Evolutionary conservation across 1,140 invertebrate genomes (phyloP), one percentile per base, ranked within the genome.

Genomic region (Antheraea mylitta): DNA sequence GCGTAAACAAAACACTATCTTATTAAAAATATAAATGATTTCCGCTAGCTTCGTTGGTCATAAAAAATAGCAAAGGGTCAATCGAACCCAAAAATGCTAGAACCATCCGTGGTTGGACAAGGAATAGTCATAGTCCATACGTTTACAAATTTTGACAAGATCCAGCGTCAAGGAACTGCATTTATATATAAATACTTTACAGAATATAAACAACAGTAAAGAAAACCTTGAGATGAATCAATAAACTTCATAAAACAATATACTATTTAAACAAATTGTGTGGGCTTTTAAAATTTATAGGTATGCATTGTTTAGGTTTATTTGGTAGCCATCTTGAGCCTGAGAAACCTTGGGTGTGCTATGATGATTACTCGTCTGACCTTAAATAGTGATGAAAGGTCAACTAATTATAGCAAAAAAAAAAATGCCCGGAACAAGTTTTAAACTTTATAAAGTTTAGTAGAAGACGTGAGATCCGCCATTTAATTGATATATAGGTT

Each of bases 381-480:
- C 82, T 86, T 82, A 66, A 59, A 79, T 72, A 59, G 64, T 67
- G 64, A 63, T 71, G 60, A 72, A 74, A 86, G 79, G 81, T 86
- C 81, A 82, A 71, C 60, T 80, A 82, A 83, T 83, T 85, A 82
- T 78, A 79, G 63, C 74, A 73, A 74, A 76, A 74, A 76, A 48
- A n/a, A 75, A 78, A 69, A 70, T 63, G 76, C 80, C 72, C 80
- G 83, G 83, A 87, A 85, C 78, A 68, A 68, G 72, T 65, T 75
- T 65, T 63, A 63, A 38, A 58, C 67, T 75, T 71, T 71, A 68
- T 76, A 78, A 76, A 66, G 70, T 74, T 77, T 73, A 69, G 66
- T 70, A 69, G 69, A 61, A 77, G 72, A 67, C 80, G 80, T 85
- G 76, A 79, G 75, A 62, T 82, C 79, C 77, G 73, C 68, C 63